A percentile compares a stretch with the other conserved stretches of the same genome.
These are phyloP conservation scores for Philhelius pedissequus DNA, from an alignment of 2,888 invertebrate genomes.

Conservation along the genomic window DNA sequence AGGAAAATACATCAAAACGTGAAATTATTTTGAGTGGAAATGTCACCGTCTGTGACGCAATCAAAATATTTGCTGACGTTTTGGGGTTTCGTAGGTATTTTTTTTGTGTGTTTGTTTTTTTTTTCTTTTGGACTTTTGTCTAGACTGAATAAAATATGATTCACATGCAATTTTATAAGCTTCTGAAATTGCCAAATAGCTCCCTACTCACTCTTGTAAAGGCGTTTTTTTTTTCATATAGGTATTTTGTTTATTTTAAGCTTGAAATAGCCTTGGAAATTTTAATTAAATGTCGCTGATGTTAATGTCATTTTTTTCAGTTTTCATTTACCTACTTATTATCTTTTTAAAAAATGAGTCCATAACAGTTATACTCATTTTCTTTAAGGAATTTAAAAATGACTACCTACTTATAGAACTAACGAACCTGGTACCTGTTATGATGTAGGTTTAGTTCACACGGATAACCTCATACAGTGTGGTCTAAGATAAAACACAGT, in stretches of 20 bases:
- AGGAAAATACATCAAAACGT: background rate
- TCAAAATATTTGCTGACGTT: background rate
- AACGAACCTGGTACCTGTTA: too few species aligned
- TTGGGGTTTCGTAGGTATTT: background rate
- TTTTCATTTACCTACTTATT: too few species aligned
- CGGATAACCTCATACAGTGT: too few species aligned
- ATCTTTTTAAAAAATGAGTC: too few species aligned
- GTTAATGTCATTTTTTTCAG: too few species aligned
- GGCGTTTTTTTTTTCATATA: background rate
- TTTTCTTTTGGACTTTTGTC: background rate
- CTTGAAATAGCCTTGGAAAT: background rate
- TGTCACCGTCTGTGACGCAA: background rate
- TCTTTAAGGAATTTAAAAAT: too few species aligned
- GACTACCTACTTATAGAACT: too few species aligned
- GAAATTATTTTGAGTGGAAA: background rate
- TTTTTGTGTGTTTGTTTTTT: background rate
- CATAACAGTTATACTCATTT: too few species aligned
- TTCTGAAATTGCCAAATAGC: background rate
- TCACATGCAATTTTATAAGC: background rate
- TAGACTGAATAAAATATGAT: conserved; percentile 8
- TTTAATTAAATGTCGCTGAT: too few species aligned
- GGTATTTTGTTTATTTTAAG: background rate
- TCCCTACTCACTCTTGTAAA: too few species aligned
- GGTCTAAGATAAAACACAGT: too few species aligned
- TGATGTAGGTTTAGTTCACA: too few species aligned